A percentile compares a stretch with the other conserved stretches of the same genome.
phyloP scores from a whole-genome alignment of 2,113 vertebrate species.

The Cairina moschata region DNA sequence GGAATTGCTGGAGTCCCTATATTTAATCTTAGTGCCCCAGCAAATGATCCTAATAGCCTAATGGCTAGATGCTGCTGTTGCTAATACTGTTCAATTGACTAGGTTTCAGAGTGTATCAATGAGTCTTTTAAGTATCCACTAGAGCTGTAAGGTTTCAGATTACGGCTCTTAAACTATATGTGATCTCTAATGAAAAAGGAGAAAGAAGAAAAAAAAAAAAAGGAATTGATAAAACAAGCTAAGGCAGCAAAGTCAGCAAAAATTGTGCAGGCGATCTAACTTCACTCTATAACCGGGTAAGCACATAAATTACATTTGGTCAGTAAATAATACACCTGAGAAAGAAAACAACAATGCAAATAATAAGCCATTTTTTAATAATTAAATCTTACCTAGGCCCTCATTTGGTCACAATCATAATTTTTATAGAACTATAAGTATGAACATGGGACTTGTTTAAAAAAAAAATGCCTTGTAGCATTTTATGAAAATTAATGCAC shows the following conservation, averaged over 20 bases:
- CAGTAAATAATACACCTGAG: constrained; percentile 63
- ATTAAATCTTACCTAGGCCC: constrained; percentile 70
- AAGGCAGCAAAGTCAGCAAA: constrained; percentile 69
- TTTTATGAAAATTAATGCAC: constrained; percentile 75
- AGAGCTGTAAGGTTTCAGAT: constrained; percentile 68
- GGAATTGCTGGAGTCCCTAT: constrained; percentile 67
- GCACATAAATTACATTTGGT: constrained; percentile 64
- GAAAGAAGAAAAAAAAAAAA: not conserved
- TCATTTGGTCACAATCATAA: constrained; percentile 54
- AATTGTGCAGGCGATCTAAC: constrained; percentile 34
- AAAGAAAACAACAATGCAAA: constrained; percentile 68
- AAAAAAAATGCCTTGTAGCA: constrained; percentile 70
- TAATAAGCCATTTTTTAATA: constrained; percentile 75
- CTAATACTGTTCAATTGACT: constrained; percentile 65
- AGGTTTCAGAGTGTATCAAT: constrained; percentile 71
- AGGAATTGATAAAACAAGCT: constrained; percentile 50
- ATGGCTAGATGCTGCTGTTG: constrained; percentile 46
- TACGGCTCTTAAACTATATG: constrained; percentile 65
- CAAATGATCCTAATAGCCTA: constrained; percentile 70
- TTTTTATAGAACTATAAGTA: constrained; percentile 62
- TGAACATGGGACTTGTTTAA: constrained; percentile 58
- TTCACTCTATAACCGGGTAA: constrained; percentile 22
- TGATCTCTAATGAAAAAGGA: constrained; percentile 56
- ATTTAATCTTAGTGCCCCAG: constrained; percentile 69
- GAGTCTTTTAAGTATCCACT: constrained; percentile 57